These are phyloP conservation scores for Goniozus legneri DNA, from an alignment of 1,140 invertebrate species.

Conservation along the genomic window DNA sequence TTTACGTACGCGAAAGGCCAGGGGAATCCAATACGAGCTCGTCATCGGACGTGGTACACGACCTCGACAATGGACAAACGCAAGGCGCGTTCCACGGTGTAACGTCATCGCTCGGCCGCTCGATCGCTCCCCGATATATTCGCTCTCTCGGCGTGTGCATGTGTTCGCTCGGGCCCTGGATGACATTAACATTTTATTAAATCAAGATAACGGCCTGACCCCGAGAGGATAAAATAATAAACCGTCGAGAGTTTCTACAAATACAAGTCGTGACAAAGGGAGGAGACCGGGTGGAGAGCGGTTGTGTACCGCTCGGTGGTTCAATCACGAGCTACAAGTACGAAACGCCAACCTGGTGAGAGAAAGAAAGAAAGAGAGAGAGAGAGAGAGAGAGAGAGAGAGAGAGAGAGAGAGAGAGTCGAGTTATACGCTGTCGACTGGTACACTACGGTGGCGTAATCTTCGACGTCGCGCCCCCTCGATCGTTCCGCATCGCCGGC, in stretches of 20 bases:
- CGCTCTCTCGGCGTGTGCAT: neutral
- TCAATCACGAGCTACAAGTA: conserved; percentile 34
- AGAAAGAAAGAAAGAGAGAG: too few relatives aligned
- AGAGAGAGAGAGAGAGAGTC: too few relatives aligned
- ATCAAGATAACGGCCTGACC: conserved; percentile 35
- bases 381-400: too few relatives aligned
- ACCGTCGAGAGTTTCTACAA: conserved; percentile 25
- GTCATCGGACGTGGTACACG: too few relatives aligned
- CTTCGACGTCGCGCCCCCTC: conserved; percentile 6
- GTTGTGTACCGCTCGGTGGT: conserved; percentile 15
- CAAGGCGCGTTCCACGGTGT: neutral
- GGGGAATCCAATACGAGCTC: neutral
- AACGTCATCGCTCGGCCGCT: too few relatives aligned
- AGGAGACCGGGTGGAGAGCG: conserved; percentile 11
- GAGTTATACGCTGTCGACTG: too few relatives aligned
- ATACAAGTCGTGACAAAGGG: conserved; percentile 27
- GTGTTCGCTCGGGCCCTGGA: conserved; percentile 9
- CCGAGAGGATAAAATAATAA: conserved; percentile 24
- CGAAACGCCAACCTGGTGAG: too few relatives aligned
- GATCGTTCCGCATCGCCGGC: conserved; percentile 5
- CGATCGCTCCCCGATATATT: too few relatives aligned
- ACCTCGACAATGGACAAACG: neutral
- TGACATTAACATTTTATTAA: conserved; percentile 42
- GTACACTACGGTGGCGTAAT: conserved; percentile 22
- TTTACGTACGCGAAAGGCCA: neutral